Evolutionary conservation across 1,140 invertebrate species (phyloP).

Genomic region (Bombus soroeensis): DNA sequence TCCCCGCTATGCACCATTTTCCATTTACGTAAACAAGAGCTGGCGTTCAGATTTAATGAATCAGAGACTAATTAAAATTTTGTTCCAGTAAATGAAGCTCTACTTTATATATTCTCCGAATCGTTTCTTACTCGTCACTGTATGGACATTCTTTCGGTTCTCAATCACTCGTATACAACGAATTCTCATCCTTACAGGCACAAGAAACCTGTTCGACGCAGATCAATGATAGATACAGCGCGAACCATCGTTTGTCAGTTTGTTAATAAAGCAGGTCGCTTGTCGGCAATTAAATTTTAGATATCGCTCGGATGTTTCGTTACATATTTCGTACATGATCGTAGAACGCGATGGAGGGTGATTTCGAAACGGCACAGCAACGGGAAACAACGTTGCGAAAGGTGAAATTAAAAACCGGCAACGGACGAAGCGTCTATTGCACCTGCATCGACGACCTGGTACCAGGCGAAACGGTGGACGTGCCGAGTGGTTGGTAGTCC

Average conservation of each 20-base stretch:
- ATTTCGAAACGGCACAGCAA: not conserved
- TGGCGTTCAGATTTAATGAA: too few relatives aligned
- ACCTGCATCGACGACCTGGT: slow-evolving; percentile 45
- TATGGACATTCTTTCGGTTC: too few relatives aligned
- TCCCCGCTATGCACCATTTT: too few relatives aligned
- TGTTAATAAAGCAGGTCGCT: not conserved
- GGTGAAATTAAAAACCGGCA: slow-evolving; percentile 40
- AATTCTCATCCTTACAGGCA: not conserved
- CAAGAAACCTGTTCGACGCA: not conserved
- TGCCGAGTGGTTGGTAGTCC: slow-evolving; percentile 73
- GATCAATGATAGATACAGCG: not conserved
- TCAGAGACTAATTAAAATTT: too few relatives aligned
- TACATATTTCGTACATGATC: not conserved
- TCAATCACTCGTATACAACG: not conserved
- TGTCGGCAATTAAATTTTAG: slow-evolving; percentile 7
- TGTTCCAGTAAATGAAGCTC: too few relatives aligned
- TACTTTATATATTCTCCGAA: not conserved
- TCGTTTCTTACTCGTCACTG: not conserved
- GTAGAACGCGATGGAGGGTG: not conserved
- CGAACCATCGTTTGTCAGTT: not conserved
- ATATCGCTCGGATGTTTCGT: not conserved
- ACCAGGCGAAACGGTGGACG: slow-evolving; percentile 61
- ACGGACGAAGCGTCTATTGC: slow-evolving; percentile 38
- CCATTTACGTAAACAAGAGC: too few relatives aligned
- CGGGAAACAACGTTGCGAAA: slow-evolving; percentile 4